Percentiles rank a stretch among this genome's conserved stretches.
These are phyloP conservation scores for Picus viridis DNA, from an alignment of 2,797 vertebrate genomes.

Conservation along the genomic window DNA sequence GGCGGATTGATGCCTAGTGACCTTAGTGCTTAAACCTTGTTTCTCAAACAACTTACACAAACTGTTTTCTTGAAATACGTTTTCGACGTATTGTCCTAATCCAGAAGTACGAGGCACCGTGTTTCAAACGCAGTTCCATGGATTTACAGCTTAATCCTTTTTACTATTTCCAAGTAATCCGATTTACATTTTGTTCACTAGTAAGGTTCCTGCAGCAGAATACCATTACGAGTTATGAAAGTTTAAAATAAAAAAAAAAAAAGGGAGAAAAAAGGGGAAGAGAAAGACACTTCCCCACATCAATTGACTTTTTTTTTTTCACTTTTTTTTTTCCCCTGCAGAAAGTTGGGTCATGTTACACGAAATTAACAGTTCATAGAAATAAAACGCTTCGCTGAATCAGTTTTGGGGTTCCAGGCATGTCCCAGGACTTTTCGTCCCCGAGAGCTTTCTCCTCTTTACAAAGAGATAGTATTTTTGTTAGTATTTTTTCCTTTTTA, in stretches of 20 bases:
- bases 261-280: too few relatives aligned
- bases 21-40: not conserved
- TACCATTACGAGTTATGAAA: not conserved
- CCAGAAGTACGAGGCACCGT: not conserved
- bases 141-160: conserved; percentile 57
- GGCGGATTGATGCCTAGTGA: not conserved
- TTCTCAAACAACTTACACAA: not conserved
- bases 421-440: not conserved
- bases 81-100: not conserved
- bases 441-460: not conserved
- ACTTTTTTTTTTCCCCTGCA: too few relatives aligned
- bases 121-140: conserved; percentile 15
- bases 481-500: not conserved
- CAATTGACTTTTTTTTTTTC: not conserved
- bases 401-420: not conserved
- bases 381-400: not conserved
- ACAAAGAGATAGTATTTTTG: not conserved
- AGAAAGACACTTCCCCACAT: not conserved
- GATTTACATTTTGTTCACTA: conserved; percentile 44
- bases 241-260: not conserved
- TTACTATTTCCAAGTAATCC: conserved; percentile 65
- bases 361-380: not conserved
- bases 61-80: not conserved
- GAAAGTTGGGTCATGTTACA: not conserved
- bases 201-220: conserved; percentile 2